Conservation (phyloP, 2,113 vertebrate genomes). For the Variabilichromis moorii region DNA sequence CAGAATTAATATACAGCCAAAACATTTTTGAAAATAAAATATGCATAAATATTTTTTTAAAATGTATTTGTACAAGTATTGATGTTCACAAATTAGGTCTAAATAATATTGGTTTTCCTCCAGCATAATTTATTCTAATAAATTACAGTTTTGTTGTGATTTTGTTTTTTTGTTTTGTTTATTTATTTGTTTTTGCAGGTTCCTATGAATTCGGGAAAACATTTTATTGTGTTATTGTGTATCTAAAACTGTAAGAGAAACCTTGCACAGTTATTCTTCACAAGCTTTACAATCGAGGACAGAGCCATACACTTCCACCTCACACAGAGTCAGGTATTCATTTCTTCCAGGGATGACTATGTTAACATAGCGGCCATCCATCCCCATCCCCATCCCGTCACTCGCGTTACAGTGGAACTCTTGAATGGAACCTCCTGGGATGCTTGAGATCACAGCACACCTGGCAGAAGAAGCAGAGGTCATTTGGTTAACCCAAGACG, state of each 20-base stretch:
- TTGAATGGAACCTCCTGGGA: not conserved
- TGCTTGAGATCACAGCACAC: not conserved
- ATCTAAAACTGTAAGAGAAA: not conserved
- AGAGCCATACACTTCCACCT: constrained; percentile 22
- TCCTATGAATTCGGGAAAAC: not conserved
- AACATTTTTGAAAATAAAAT: not conserved
- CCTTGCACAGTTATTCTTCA: not conserved
- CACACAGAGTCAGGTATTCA: constrained; percentile 9
- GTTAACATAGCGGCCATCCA: constrained; percentile 28
- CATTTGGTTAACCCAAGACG: fast-evolving
- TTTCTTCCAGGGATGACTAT: not conserved
- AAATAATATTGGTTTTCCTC: not conserved
- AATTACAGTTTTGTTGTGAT: not conserved
- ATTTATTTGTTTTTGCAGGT: not conserved
- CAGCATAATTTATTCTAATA: not conserved
- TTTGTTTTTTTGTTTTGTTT: fast-evolving
- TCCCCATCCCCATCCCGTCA: not conserved
- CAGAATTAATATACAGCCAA: not conserved
- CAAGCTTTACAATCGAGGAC: not conserved
- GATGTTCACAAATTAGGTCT: not conserved
- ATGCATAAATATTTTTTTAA: not conserved
- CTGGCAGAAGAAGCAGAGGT: not conserved
- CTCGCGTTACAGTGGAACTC: not conserved
- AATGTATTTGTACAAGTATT: not conserved
- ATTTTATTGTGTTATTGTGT: not conserved